Base-by-base conservation (phyloP, 2,888 invertebrate species). In the Brenthis daphne region DNA sequence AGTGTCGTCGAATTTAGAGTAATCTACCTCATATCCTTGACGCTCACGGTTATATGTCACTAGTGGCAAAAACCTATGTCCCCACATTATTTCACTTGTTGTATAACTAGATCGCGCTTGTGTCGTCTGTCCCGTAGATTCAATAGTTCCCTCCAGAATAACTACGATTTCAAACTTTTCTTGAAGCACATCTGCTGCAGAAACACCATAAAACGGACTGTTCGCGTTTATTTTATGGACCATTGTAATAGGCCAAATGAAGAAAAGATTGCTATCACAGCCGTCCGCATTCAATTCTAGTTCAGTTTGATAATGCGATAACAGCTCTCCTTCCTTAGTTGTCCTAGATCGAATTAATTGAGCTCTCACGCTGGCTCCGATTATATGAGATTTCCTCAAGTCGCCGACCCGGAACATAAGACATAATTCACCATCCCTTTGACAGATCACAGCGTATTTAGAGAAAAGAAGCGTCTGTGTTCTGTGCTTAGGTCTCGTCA, bases 241-340 rank as follows among this genome's bases (percentile, higher is more conserved):
- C 80, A 98, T 96, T 1, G 97, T 97, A 83, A 97, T 96, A 0
- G 98, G 98, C 98, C 98, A 98, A 76, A 98, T 97, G 83, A 98
- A 96, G 90, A 98, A 98, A 24, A 98, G 90, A 77, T 96, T 95
- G 75, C 97, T 96, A 76, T 96, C 95, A 79, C 97, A 96, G 69
- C 96, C 96, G 82, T 97, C 96, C 16, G 95, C 95, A 77, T 94
- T 93, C 54, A 95, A 86, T 71, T 92, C 90, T 73, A 97, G 89
- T 85, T 97, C 97, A 68, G 96, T 96, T 86, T 97, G 97, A 82
- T 96, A 96, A 83, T 97, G 96, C 12, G 96, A 95, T 74, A 98
- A 86, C 57, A 96, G 86, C 86, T 98, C 98, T 48, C 98, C 98
- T 89, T 98, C 98, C 83, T 96, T 95, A 11, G 98, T 98, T 64